Percentiles rank a stretch among this genome's conserved stretches.
These are phyloP conservation scores for Pachliopta kotzebuea DNA, from an alignment of 2,888 invertebrate genomes.

Conservation along the genomic window DNA sequence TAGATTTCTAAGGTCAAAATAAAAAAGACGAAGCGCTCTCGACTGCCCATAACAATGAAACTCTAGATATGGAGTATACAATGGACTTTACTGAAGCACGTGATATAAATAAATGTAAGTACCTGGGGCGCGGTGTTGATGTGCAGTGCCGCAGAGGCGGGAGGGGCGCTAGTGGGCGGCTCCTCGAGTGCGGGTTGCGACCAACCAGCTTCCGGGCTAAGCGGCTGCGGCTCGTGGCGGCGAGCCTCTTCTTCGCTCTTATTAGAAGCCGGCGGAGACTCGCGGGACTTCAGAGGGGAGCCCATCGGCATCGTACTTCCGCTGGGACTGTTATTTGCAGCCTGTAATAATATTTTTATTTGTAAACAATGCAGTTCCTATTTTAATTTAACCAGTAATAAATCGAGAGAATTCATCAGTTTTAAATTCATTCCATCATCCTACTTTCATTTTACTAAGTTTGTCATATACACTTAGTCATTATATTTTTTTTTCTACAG, in stretches of 20 bases:
- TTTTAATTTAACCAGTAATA: too few relatives aligned
- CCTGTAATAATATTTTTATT: constrained; percentile 21
- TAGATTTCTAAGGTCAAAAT: too few relatives aligned
- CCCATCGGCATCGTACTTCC: constrained; percentile 35
- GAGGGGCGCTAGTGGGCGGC: constrained; percentile 44
- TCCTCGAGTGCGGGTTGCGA: constrained; percentile 63
- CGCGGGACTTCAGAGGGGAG: constrained; percentile 56
- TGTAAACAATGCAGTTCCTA: too few relatives aligned
- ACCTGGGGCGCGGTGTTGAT: constrained; percentile 75
- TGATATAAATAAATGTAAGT: background rate
- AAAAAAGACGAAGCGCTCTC: too few relatives aligned
- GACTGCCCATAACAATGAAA: too few relatives aligned
- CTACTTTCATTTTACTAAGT: too few relatives aligned
- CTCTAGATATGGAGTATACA: too few relatives aligned
- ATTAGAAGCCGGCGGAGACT: constrained; percentile 40
- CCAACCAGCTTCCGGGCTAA: constrained; percentile 63
- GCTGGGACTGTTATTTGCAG: constrained; percentile 35
- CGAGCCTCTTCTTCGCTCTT: constrained; percentile 42
- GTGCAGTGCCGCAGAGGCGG: constrained; percentile 60
- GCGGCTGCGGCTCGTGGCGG: constrained; percentile 46
- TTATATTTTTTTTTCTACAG: too few relatives aligned
- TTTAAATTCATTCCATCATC: too few relatives aligned
- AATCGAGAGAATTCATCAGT: too few relatives aligned
- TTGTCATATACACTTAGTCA: too few relatives aligned
- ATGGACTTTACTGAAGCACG: background rate